phyloP scores from a whole-genome alignment of 2,113 vertebrate genomes.

The Drymodes brunneopygia region DNA sequence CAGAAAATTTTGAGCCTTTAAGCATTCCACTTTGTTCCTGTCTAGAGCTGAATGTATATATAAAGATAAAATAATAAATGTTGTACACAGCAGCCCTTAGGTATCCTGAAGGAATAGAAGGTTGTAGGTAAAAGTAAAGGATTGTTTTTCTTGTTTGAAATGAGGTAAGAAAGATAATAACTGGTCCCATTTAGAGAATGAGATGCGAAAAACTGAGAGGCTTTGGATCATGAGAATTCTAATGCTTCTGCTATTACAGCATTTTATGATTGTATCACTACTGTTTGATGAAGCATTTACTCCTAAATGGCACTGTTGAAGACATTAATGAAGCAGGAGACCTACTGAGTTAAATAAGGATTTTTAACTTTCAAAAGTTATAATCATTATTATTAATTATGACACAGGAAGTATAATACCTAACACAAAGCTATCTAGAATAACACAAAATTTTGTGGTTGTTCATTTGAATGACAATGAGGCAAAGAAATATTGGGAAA shows the following conservation, averaged over 20 bases:
- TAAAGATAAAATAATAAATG: background rate
- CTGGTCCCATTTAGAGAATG: slow-evolving; percentile 13
- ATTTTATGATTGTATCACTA: slow-evolving; percentile 41
- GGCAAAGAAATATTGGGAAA: background rate
- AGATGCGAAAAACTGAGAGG: background rate
- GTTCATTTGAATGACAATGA: background rate
- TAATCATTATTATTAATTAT: slow-evolving; percentile 53
- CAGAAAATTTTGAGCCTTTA: background rate
- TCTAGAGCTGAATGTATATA: background rate
- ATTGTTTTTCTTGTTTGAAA: background rate
- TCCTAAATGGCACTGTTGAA: slow-evolving; percentile 32
- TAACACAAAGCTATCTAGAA: background rate
- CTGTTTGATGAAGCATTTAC: slow-evolving; percentile 52
- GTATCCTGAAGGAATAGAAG: background rate
- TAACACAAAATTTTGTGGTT: background rate
- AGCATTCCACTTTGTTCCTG: background rate
- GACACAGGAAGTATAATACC: background rate
- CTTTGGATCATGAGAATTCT: background rate
- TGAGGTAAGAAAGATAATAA: background rate
- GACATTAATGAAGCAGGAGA: slow-evolving; percentile 52
- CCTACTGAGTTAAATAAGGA: slow-evolving; percentile 36
- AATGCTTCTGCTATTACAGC: background rate
- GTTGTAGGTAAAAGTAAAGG: background rate
- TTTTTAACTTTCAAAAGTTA: slow-evolving; percentile 56
- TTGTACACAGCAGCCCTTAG: background rate